phyloP scores from a whole-genome alignment of 2,113 vertebrate genomes.

The Marmota flaviventris region DNA sequence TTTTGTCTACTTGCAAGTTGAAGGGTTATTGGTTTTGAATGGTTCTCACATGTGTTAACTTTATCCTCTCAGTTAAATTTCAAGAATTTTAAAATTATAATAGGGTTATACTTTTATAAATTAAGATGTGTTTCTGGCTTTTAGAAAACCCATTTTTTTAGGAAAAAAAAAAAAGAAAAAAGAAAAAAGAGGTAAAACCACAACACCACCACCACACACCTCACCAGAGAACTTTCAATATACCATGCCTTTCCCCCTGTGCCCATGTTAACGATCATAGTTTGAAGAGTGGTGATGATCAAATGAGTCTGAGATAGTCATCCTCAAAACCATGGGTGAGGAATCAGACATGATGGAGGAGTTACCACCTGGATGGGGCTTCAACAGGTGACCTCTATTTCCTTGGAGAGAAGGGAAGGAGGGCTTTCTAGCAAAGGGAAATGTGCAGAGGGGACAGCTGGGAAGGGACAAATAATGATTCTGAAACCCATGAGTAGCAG shows the following conservation, averaged over 20 bases:
- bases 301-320: background rate
- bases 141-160: slow-evolving; percentile 3
- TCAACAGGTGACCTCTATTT: background rate
- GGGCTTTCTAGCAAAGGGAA: background rate
- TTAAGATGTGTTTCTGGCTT: background rate
- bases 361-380: accelerated
- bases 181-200: background rate
- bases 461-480: accelerated
- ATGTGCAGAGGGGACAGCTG: background rate
- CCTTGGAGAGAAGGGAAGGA: background rate
- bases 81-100: background rate
- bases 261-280: accelerated
- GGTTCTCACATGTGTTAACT: background rate
- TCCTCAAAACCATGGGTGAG: background rate
- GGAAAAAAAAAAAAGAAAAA: too few species aligned
- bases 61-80: background rate
- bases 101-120: background rate
- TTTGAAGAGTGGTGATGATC: background rate
- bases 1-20: background rate
- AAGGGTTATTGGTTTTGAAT: background rate
- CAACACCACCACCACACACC: background rate
- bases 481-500: background rate
- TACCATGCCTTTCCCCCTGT: background rate
- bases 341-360: too few species aligned
- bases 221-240: background rate